Evolutionary conservation across 2,888 invertebrate genomes (phyloP).

Genomic region (Poecilus cupreus): DNA sequence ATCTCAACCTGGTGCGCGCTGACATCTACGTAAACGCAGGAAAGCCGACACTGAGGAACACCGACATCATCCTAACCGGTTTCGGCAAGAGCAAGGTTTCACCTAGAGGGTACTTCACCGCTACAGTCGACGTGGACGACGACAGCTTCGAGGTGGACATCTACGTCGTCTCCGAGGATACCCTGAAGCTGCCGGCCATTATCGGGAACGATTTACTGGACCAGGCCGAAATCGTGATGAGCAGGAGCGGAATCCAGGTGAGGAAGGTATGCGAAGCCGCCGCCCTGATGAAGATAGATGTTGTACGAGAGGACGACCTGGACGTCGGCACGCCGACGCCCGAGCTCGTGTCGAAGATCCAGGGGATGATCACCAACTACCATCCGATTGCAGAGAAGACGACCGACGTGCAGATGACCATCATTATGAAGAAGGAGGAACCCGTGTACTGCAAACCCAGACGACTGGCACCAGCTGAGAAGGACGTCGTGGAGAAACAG

Average conservation of each 20-base stretch:
- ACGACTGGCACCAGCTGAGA: constrained; percentile 53
- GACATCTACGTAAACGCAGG: constrained; percentile 39
- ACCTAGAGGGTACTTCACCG: neutral
- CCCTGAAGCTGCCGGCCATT: neutral
- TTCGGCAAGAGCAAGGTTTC: constrained; percentile 27
- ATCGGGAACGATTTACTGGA: constrained; percentile 34
- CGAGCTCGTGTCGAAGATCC: neutral
- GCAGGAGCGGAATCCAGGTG: neutral
- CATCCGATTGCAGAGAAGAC: constrained; percentile 4
- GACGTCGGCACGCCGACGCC: neutral
- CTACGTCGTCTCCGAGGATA: constrained; percentile 20
- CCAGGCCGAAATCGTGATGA: constrained; percentile 13
- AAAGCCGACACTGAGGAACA: neutral
- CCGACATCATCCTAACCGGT: neutral
- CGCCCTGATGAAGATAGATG: constrained; percentile 23
- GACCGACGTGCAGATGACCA: neutral
- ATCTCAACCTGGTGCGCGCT: neutral
- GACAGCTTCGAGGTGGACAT: neutral
- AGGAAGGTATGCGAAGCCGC: neutral
- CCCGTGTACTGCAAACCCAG: constrained; percentile 4
- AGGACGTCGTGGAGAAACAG: constrained; percentile 60
- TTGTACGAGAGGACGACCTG: constrained; percentile 14
- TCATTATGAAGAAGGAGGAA: constrained; percentile 7
- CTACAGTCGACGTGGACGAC: constrained; percentile 12
- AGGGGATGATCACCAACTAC: neutral